Base-by-base conservation (phyloP, 1,140 invertebrate species). In the Aricia agestis region DNA sequence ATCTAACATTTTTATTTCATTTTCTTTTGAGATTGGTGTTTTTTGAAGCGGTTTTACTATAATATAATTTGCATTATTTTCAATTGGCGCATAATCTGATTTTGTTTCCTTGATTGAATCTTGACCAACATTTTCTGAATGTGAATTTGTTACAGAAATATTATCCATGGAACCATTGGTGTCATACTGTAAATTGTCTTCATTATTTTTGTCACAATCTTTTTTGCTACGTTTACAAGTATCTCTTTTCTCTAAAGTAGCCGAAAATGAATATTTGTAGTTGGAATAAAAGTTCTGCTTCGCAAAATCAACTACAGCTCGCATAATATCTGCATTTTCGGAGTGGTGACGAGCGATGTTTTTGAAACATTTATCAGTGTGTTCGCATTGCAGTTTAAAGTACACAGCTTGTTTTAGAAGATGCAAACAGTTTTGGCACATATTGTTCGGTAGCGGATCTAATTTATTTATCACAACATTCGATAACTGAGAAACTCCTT, bases 301-400 rank as follows among this genome's bases (percentile, higher is more conserved):
- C 9, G 73, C 72, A 73, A 78, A 80, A 67, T 89, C 74, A 1
- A 85, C 81, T 10, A 86, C 61, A 66, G 73, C 78, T 73, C 82
- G 77, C 72, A 78, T 77, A 2, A 82, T 72, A 72, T 73, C 71
- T 66, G 76, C 72, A 72, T 72, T 32, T 67, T 63, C 18, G 78
- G 66, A 71, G 70, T 17, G 84, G 71, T 31, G 75, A 31, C 68
- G 45, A 17, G 61, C 52, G 5, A 76, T 67, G 11, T 71, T 68
- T 67, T 57, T 68, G 31, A 76, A 63, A 31, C 61, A 63, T 69
- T 76, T 78, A 32, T 87, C 76, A 72, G 79, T 88, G 1, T 72
- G 72, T 81, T 91, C 84, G 67, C 85, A 86, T 18, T 74, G 82
- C 18, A 84, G 76, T 73, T 88, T 89, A 59, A 91, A 91, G n/a